Evolutionary conservation across 2,797 vertebrate genomes (phyloP), one percentile per base, ranked within the genome.

Genomic region (Sternarchorhynchus goeldii): DNA sequence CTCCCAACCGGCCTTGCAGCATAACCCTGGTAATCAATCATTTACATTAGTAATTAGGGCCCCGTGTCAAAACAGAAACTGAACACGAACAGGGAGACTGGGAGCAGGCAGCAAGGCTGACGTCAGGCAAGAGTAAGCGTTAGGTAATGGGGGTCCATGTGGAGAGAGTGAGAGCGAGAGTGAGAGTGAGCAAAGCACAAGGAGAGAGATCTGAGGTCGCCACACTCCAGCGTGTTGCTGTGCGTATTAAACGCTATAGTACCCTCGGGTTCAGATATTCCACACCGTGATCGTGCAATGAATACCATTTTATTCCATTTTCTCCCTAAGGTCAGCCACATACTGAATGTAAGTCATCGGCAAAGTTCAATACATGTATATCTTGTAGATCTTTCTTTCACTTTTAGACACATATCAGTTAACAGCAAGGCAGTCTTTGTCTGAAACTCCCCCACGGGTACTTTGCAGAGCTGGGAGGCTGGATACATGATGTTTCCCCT

Each of bases 31-130:
- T 92, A 86, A 94, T 94, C 92, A 94, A 93, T 94, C 93, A 94
- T 93, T 93, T 92, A 92, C 90, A 90, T 89, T 89, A 90, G 91
- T 92, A 93, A 93, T 93, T 92, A 93, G 90, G 91, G 89, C 67
- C 85, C 81, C 85, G 91, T 93, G 94, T 94, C 94, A 94, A 93
- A 94, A 93, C 91, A 92, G 91, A 92, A 93, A 94, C 90, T 88
- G 90, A 91, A 92, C 88, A 88, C 89, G 88, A 79, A 68, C 87
- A 76, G 18, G 1, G 85, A 87, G 91, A 88, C 88, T 85, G 83
- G 58, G 81, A 82, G 89, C 76, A 87, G 76, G 53, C 64, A 66
- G 80, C 21, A 7, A 29, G 63, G 66, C 81, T 92, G 91, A 92
- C 89, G 88, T 93, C 90, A 93, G 90, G 90, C 89, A 91, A 25